Evolutionary conservation across 2,797 vertebrate genomes (phyloP).

Genomic region (Periophthalmus magnuspinnatus): DNA sequence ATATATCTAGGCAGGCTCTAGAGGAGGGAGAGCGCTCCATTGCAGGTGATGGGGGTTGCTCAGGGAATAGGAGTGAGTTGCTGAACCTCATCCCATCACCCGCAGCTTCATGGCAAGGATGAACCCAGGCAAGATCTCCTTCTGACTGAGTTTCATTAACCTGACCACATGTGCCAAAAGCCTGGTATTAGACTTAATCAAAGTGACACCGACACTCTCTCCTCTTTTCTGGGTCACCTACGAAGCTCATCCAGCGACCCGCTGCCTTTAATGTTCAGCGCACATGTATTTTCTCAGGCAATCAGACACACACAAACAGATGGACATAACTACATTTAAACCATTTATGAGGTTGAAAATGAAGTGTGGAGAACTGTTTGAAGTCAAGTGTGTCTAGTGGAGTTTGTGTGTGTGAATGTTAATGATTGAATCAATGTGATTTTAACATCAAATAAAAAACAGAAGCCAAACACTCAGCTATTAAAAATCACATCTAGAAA

Average conservation of each 20-base stretch:
- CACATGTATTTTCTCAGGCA: constrained; percentile 40
- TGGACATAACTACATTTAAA: constrained; percentile 51
- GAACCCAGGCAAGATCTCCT: constrained; percentile 66
- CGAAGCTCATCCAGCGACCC: constrained; percentile 60
- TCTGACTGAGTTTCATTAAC: constrained; percentile 85
- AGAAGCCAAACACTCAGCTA: constrained; percentile 43
- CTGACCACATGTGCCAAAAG: constrained; percentile 81
- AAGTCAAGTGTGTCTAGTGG: constrained; percentile 53
- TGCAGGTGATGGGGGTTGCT: constrained; percentile 34
- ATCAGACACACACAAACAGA: constrained; percentile 16
- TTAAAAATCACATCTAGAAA: constrained; percentile 36
- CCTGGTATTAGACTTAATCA: constrained; percentile 62
- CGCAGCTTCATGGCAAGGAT: constrained; percentile 75
- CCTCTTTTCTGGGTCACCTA: constrained; percentile 56
- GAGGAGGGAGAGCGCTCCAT: constrained; percentile 59
- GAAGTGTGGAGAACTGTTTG: constrained; percentile 55
- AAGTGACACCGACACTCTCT: constrained; percentile 52
- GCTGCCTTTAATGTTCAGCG: constrained; percentile 45
- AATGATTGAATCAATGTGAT: constrained; percentile 58
- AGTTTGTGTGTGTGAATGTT: constrained; percentile 52
- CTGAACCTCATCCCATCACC: constrained; percentile 81
- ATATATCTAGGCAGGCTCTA: constrained; percentile 22
- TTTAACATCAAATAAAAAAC: constrained; percentile 74
- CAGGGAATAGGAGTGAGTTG: constrained; percentile 42
- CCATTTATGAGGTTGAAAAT: constrained; percentile 67